These are phyloP conservation scores for Neomonachus schauinslandi DNA, from an alignment of 2,113 vertebrate genomes.

Conservation along the genomic window DNA sequence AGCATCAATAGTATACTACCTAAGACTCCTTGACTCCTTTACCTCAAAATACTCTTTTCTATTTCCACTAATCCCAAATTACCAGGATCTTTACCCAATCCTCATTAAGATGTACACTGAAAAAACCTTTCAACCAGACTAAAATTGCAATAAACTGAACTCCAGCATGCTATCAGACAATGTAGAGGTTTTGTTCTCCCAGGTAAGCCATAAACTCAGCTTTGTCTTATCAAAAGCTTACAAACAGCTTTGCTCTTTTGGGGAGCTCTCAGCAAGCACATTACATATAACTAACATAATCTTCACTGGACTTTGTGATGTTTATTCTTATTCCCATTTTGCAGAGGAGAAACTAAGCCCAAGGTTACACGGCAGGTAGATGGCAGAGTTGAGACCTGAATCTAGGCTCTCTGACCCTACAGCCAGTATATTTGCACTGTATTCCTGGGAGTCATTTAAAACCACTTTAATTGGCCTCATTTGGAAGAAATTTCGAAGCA, in stretches of 20 bases:
- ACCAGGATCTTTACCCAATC: not conserved
- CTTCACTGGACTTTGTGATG: not conserved
- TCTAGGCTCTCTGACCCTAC: not conserved
- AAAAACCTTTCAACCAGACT: not conserved
- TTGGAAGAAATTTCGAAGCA: conserved; percentile 27
- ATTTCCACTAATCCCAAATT: not conserved
- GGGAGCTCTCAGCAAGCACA: not conserved
- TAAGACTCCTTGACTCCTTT: not conserved
- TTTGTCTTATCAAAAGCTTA: not conserved
- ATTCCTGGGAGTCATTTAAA: not conserved
- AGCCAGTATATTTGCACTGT: not conserved
- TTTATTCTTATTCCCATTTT: not conserved
- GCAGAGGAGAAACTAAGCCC: not conserved
- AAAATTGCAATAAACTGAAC: not conserved
- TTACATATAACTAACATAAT: not conserved
- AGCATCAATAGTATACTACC: not conserved
- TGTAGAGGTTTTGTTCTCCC: not conserved
- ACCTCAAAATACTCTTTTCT: not conserved
- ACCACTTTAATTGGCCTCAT: not conserved
- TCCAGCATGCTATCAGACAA: not conserved
- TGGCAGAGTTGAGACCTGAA: not conserved
- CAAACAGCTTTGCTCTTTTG: not conserved
- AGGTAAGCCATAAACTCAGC: not conserved
- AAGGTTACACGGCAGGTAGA: not conserved
- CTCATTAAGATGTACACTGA: not conserved